Base-by-base conservation (phyloP, 2,797 vertebrate species). In the Liasis olivaceus region DNA sequence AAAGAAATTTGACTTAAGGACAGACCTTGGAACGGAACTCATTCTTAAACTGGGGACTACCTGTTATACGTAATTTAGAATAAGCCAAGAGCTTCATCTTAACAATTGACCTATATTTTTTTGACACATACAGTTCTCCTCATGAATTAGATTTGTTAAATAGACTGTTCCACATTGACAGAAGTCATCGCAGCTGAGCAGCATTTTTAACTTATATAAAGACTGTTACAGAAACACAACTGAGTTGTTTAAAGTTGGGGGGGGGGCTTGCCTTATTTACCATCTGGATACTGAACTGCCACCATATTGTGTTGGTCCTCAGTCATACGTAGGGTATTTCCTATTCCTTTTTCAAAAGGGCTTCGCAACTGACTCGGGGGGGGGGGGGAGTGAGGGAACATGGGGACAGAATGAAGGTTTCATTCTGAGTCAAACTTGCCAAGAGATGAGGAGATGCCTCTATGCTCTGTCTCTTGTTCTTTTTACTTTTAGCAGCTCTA, bases 111-210 rank as follows among this genome's bases (percentile, higher is more conserved):
- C 51, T 54, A 54, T 54, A 54, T 54, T 54, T 54, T 51, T 54
- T 54, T 54, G 77, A 72, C 77, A 89, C 51, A 42, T 93, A 90
- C 89, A 92, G 13, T 31, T 59, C 20, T n/a, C 87, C n/a, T 94
- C 88, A 93, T 87, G 94, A 96, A 95, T 94, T 89, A 89, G 88
- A 92, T 93, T 24, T 42, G 22, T 88, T 91, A 95, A 47, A 90
- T 63, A 92, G 66, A 66, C 90, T 95, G 64, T 66, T 94, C 22
- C 94, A 69, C 95, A 92, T 96, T 94, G 95, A 95, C 93, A 89
- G 81, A 91, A 72, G 91, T 94, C 26, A 95, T 94, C 89, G 93
- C 85, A 3, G 72, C 90, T 91, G 36, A 62, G 93, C 58, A 60
- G 17, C 89, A 66, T 85, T 66, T 92, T 88, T 85, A 93, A 95